Evolutionary conservation across 1,140 invertebrate species (phyloP), one percentile per base, ranked within the genome.

Genomic region (Caenorhabditis remanei): DNA sequence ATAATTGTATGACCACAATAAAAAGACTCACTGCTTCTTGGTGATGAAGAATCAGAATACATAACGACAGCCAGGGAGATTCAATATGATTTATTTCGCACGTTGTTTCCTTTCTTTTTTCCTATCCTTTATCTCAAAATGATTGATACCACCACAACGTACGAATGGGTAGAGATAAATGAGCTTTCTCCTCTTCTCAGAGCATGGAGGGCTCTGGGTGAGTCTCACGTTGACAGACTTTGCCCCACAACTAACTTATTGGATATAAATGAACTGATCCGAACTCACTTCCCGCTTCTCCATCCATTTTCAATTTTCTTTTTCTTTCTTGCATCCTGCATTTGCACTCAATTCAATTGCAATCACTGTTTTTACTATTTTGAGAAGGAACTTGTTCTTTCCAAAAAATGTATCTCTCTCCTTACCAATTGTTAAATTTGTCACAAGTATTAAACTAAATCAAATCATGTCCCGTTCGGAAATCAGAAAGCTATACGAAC

Each of bases 81-180:
- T 71, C 43, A 71, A 79, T 79, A 79, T 50, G 71, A 50, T 79
- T 79, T 50, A 79, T 50, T 79, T 48, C 46, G 71, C 46, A 79
- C 71, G 16, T 50, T 79, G 43, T 79, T 79, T 79, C 53, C 43
- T 50, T 53, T 79, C 46, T 16, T 79, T 24, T 50, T 53, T 79
- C 71, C 46, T 79, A 48, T 79, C 71, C 43, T 79, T 79, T 50
- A 79, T 79, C 43, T 79, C 46, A 24, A 63, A 75, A 79, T 79
- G 71, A 50, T 79, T 79, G 65, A 79, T 50, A 79, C 71, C 43
- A 75, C 67, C 67, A 48, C 71, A 79, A 79, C 71, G 71, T 79
- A 71, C 11, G 65, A 71, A 71, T 71, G 65, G 61, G 65, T 19
- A 43, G 41, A 71, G 65, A 71, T 71, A 71, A 71, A 71, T 71